Evolutionary conservation across 2,888 invertebrate species (phyloP), one percentile per base, ranked within the genome.

Genomic region (Cheilosia grossa): DNA sequence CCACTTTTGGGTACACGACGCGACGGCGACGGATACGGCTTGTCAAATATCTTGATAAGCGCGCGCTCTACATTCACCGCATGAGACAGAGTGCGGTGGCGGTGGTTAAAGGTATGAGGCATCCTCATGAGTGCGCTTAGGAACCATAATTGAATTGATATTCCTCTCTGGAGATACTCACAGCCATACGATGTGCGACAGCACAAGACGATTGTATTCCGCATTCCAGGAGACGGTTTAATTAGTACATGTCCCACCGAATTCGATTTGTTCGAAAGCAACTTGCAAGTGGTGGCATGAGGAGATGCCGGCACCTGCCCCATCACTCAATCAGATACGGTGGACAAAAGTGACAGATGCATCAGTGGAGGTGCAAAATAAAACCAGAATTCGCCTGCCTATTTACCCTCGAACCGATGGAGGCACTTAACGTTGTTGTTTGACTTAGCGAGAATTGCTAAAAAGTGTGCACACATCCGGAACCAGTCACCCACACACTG

Each of bases 1-100:
- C 73, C 53, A 49, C 44, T 37, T 47, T 47, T 37, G 37, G 61
- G 21, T 49, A 17, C 2, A 75, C 47, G 54, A 59, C 6, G 21
- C 40, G 24, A 61, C 24, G 54, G 21, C 40, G 24, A 61, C 24
- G 54, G 69, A 54, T 58, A 44, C 17, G 30, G 61, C 42, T 67
- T 70, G 81, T 82, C 77, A 81, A 81, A 74, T 83, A 80, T 80
- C 83, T 83, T 80, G 83, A 83, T 83, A 80, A 83, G 61, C 70
- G 69, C 17, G 69, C 63, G 61, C 67, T 82, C 79, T 49, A 56
- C 54, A 69, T 69, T 69, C 73, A 37, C 54, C 27, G 59, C 37
- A 24, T 24, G 56, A 56, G 61, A 61, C 21, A 30, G 37, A 37
- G 13, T 37, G 30, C 17, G 13, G 19, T 15, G 40, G 56, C 21